Evolutionary conservation across 2,113 vertebrate species (phyloP), one percentile per base, ranked within the genome.

Genomic region (Bungarus multicinctus): DNA sequence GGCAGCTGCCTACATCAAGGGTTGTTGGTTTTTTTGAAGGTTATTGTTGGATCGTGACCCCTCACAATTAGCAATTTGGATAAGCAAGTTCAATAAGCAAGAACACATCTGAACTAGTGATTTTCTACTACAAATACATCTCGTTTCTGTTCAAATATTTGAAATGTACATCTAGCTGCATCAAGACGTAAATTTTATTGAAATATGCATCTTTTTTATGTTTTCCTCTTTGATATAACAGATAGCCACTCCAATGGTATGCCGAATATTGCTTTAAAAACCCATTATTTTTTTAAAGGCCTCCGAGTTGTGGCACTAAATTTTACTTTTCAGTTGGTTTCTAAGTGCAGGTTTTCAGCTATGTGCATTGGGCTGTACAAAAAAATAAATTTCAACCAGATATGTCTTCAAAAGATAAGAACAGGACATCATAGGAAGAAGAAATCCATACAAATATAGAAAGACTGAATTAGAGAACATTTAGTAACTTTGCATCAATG

Each of bases 1-100:
- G 91, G 85, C 43, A 87, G 94, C 30, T 54, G 87, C 93, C 93
- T 64, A 47, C 69, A 34, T 39, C 74, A 81, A 81, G 34, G 69
- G 1, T 55, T 20, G 0, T 0, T 25, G 0, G 0, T 9, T 20
- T 69, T 3, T 43, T 81, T 81, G 18, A 81, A 81, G 74, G 34
- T 81, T 43, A 22, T 81, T 39, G 18, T 81, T 81, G 34, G 34
- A 22, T 43, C 7, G 0, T 43, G 34, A 39, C 34, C 43, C 20
- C 20, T 6, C 34, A 39, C 34, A 43, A 81, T 81, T 20, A 81
- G 34, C 18, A 81, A 81, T 43, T 81, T 43, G 74, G 74, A 81
- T 81, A 81, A 50, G 34, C 34, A 81, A 22, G 74, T 22, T 81
- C 34, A 39, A 81, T 81, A 43, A 81, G 34, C 34, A 43, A 43